Evolutionary conservation across 2,113 vertebrate genomes (phyloP).

Genomic region (Aptenodytes forsteri): DNA sequence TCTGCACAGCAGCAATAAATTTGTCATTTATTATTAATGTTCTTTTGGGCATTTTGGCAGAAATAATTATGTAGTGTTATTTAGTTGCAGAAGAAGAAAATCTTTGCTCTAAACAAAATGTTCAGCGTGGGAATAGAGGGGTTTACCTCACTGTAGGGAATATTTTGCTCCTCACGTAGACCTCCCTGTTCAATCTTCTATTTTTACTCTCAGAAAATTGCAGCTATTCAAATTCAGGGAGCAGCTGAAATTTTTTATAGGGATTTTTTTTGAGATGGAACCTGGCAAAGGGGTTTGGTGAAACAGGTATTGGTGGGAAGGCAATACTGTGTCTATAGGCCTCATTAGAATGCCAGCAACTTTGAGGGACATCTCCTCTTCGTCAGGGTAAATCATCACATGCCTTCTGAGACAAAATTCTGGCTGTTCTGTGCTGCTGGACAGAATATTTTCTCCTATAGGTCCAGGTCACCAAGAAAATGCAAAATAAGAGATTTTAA

Average conservation of each 20-base stretch:
- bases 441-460: neutral
- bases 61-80: neutral
- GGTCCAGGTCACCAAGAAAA: neutral
- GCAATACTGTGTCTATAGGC: neutral
- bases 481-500: neutral
- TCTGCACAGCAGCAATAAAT: neutral
- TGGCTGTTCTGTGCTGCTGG: neutral
- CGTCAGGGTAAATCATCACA: neutral
- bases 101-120: constrained; percentile 9
- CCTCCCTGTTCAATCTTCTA: neutral
- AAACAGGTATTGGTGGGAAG: neutral
- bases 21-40: constrained; percentile 36
- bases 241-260: neutral
- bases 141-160: neutral
- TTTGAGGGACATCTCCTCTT: neutral
- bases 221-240: neutral
- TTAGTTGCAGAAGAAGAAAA: neutral
- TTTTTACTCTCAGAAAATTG: neutral
- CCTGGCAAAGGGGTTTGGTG: neutral
- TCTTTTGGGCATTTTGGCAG: constrained; percentile 8
- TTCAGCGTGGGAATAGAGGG: neutral
- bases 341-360: neutral
- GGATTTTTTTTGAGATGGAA: neutral
- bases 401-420: neutral
- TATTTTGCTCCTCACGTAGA: neutral